Evolutionary conservation across 2,113 vertebrate species (phyloP).

Genomic region (Stegostoma tigrinum): DNA sequence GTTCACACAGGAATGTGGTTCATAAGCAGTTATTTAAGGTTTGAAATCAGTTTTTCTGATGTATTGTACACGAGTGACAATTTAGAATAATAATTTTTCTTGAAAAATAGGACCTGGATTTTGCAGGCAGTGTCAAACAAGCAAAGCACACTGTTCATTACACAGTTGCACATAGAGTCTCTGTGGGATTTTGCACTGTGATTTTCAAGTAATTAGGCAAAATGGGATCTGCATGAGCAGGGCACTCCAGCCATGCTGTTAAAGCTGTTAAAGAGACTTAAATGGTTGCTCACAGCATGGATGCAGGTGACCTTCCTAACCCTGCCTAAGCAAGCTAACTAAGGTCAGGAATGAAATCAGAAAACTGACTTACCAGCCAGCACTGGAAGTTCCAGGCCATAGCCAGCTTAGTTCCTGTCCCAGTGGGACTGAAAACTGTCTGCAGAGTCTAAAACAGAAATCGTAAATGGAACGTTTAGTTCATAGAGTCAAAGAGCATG

Average conservation of each 20-base stretch:
- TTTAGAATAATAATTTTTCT: background rate
- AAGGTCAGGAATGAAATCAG: too few species aligned
- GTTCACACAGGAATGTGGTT: background rate
- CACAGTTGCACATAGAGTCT: background rate
- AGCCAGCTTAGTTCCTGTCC: background rate
- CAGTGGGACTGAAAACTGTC: background rate
- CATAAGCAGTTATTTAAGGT: background rate
- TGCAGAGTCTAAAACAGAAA: background rate
- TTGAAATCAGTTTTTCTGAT: background rate
- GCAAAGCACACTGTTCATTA: background rate
- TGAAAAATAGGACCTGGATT: background rate
- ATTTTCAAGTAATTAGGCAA: background rate
- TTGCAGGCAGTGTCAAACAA: background rate
- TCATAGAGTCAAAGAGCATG: background rate
- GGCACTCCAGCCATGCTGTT: background rate
- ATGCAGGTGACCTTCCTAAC: background rate
- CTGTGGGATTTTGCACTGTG: background rate
- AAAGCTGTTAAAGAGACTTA: background rate
- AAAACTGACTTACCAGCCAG: background rate
- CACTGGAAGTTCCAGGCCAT: too few species aligned
- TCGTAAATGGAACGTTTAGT: background rate
- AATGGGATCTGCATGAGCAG: too few species aligned
- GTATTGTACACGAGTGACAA: background rate
- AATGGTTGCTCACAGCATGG: background rate
- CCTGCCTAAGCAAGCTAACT: background rate